Conservation (phyloP, 1,140 invertebrate species). For the Drosophila albomicans region DNA sequence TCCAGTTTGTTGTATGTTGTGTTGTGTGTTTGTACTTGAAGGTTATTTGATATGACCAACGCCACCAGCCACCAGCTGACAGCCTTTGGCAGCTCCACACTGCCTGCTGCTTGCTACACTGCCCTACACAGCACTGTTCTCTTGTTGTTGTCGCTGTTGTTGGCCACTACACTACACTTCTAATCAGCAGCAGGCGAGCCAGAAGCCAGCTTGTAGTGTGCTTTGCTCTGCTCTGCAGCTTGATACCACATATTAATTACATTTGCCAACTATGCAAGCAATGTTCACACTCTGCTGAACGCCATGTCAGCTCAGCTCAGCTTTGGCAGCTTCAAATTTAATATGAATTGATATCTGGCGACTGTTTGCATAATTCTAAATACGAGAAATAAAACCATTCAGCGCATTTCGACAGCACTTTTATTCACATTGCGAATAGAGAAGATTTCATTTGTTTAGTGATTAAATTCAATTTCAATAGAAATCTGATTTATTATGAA, state of each 20-base stretch:
- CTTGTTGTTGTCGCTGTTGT: background rate
- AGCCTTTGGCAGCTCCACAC: slow-evolving; percentile 33
- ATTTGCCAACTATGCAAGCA: slow-evolving; percentile 47
- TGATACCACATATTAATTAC: slow-evolving; percentile 54
- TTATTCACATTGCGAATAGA: background rate
- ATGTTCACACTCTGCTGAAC: slow-evolving; percentile 40
- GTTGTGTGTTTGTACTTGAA: slow-evolving; percentile 53
- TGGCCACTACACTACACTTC: background rate
- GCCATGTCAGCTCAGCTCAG: background rate
- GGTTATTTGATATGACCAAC: slow-evolving; percentile 70
- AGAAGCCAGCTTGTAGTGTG: slow-evolving; percentile 36
- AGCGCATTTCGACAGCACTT: background rate
- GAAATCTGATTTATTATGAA: too few relatives aligned
- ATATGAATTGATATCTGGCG: slow-evolving; percentile 26
- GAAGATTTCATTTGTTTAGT: background rate
- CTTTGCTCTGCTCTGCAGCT: background rate
- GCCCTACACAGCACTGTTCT: background rate
- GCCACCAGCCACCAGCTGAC: slow-evolving; percentile 33
- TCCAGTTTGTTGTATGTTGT: slow-evolving; percentile 39
- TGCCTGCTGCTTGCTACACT: slow-evolving; percentile 10
- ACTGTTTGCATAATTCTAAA: slow-evolving; percentile 13
- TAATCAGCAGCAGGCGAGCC: slow-evolving; percentile 29
- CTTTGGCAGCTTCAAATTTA: slow-evolving; percentile 18
- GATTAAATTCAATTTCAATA: too few relatives aligned
- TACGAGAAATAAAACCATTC: background rate